Percentiles rank a stretch among this genome's conserved stretches.
Conservation (phyloP, 2,797 vertebrate species). For the Poeciliopsis infans region DNA sequence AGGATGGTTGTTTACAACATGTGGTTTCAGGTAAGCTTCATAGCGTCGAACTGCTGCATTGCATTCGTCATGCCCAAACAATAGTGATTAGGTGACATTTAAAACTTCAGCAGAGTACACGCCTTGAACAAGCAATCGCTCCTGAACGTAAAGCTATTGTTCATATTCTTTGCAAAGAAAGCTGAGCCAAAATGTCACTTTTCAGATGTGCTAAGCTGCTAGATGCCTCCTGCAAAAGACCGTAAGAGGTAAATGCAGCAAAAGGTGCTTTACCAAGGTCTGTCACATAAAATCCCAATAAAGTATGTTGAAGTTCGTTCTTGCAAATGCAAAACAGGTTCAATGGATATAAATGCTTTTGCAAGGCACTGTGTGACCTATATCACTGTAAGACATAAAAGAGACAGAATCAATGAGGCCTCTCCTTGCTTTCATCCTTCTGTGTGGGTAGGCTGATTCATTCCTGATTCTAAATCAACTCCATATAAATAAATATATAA, state of each 20-base stretch:
- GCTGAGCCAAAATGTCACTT: background rate
- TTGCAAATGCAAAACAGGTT: constrained; percentile 1
- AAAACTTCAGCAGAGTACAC: background rate
- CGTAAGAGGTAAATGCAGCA: background rate
- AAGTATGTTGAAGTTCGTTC: background rate
- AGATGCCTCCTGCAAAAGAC: background rate
- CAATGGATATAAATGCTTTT: background rate
- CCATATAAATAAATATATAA: background rate
- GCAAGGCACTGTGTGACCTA: background rate
- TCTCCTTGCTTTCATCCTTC: constrained; percentile 1
- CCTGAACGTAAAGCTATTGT: background rate
- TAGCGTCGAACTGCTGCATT: no score
- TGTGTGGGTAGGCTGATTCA: constrained; percentile 35
- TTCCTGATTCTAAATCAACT: constrained; percentile 43
- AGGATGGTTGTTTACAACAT: no score
- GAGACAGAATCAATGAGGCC: background rate
- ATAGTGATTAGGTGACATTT: no score
- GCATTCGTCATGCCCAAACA: no score
- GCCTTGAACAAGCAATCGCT: background rate
- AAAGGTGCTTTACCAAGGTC: background rate
- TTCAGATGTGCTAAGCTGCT: background rate
- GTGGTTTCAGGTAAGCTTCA: no score
- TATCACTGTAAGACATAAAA: background rate
- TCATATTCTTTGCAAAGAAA: background rate
- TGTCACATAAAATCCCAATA: background rate